Conservation (phyloP, 2,888 invertebrate species). For the Empis stercorea region DNA sequence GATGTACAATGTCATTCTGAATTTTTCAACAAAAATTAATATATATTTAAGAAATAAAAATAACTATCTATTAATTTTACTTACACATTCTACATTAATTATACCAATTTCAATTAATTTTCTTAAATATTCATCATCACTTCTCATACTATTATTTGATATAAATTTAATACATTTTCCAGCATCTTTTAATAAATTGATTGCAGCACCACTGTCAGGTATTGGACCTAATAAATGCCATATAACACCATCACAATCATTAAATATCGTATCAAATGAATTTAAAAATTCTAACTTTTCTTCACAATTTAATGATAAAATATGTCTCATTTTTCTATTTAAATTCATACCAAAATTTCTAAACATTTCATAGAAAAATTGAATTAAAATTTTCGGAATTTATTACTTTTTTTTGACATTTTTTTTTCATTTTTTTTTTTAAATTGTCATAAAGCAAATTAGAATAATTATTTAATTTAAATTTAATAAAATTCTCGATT, state of each 20-base stretch:
- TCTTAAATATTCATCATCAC: conserved; percentile 24
- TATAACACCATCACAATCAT: conserved; percentile 45
- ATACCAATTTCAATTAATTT: conserved; percentile 23
- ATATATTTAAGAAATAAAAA: neutral
- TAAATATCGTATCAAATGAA: conserved; percentile 42
- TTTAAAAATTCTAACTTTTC: conserved; percentile 33
- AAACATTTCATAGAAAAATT: too few species aligned
- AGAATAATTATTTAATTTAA: too few species aligned
- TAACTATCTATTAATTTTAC: neutral
- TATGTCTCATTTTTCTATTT: too few species aligned
- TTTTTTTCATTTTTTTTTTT: too few species aligned
- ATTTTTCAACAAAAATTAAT: neutral
- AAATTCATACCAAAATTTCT: too few species aligned
- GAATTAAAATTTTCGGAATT: too few species aligned
- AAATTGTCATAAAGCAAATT: too few species aligned
- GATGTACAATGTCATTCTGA: conserved; percentile 35
- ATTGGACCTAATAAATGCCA: conserved; percentile 32
- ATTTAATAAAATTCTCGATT: too few species aligned
- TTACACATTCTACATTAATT: conserved; percentile 18
- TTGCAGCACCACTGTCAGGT: conserved; percentile 27
- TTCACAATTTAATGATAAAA: conserved; percentile 6
- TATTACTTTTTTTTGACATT: too few species aligned
- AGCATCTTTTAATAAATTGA: conserved; percentile 27
- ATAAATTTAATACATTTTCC: conserved; percentile 36
- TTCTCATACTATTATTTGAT: conserved; percentile 34